Evolutionary conservation across 2,888 invertebrate species (phyloP).

Genomic region (Eubasilissa splendida): DNA sequence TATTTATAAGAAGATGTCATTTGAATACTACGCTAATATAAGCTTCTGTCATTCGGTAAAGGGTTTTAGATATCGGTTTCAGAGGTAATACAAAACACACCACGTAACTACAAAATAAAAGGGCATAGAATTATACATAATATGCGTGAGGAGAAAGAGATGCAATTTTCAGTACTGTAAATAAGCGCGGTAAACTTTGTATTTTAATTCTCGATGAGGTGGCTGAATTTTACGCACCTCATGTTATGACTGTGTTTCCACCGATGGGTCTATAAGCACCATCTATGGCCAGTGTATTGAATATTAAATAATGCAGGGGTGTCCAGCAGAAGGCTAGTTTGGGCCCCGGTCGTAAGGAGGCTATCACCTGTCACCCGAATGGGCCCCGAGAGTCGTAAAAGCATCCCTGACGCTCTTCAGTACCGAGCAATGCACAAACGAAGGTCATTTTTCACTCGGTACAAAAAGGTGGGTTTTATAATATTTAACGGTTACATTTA

Average conservation of each 20-base stretch:
- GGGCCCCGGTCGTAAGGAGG: slow-evolving; percentile 53
- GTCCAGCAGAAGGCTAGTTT: slow-evolving; percentile 53
- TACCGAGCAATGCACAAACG: neutral
- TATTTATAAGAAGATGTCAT: neutral
- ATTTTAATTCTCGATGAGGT: neutral
- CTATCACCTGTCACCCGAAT: slow-evolving; percentile 56
- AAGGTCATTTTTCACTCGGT: neutral
- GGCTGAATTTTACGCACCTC: slow-evolving; percentile 11
- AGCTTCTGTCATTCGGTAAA: neutral
- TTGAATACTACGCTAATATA: slow-evolving; percentile 15
- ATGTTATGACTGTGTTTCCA: neutral
- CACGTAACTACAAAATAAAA: neutral
- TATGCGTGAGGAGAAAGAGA: neutral
- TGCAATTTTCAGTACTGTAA: neutral
- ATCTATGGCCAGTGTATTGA: slow-evolving; percentile 51
- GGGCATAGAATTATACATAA: too few species aligned
- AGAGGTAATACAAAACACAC: neutral
- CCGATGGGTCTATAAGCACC: slow-evolving; percentile 22
- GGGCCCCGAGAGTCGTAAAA: slow-evolving; percentile 57
- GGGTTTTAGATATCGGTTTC: slow-evolving; percentile 40
- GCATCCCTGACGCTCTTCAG: slow-evolving; percentile 50
- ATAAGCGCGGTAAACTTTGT: slow-evolving; percentile 14
- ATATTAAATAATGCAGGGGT: slow-evolving; percentile 58
- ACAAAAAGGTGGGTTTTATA: neutral
- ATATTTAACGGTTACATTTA: too few species aligned